Evolutionary conservation across 2,888 invertebrate genomes (phyloP), one percentile per base, ranked within the genome.

Genomic region (Seladonia tumulorum): DNA sequence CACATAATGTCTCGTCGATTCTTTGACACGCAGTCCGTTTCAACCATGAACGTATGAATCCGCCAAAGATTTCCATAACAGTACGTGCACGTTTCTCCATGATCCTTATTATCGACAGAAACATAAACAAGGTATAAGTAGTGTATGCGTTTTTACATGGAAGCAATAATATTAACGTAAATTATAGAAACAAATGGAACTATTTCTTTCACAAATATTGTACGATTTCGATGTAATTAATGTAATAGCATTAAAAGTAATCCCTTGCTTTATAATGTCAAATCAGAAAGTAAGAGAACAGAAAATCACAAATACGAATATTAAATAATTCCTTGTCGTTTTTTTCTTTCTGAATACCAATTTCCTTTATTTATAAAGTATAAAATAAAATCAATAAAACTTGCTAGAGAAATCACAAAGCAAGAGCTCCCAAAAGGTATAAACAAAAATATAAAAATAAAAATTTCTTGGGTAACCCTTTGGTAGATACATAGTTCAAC

Each of bases 21-120:
- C 80, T n/a, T 57, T 90, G 82, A 90, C 87, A 92, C 92, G 93
- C 93, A 94, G 92, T 92, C 91, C 93, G 93, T 92, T 93, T 93
- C 92, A 93, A 94, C 93, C 90, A 89, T 90, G 39, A 68, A 22
- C 63, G 63, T 63, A 63, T 18, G 18, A 18, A 63, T 63, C 63
- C 29, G 63, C 63, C 63, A 63, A 63, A 63, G 63, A 63, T 29
- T 63, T 63, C 18, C n/a, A 18, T 29, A 63, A 63, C 29, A 29
- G 18, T 63, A 1, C 29, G 18, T 29, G 29, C 7, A 63, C 63
- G n/a, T 63, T 35, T 35, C 29, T 29, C 18, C 29, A 18, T 29
- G 29, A 29, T 29, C 29, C 25, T 29, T 63, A 29, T 63, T 63
- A 25, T 29, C 16, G 16, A 14, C 12, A 63, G 16, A 16, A 63